Percentiles rank a stretch among this genome's conserved stretches.
phyloP scores from a whole-genome alignment of 2,113 vertebrate species.

The Taxidea taxus region DNA sequence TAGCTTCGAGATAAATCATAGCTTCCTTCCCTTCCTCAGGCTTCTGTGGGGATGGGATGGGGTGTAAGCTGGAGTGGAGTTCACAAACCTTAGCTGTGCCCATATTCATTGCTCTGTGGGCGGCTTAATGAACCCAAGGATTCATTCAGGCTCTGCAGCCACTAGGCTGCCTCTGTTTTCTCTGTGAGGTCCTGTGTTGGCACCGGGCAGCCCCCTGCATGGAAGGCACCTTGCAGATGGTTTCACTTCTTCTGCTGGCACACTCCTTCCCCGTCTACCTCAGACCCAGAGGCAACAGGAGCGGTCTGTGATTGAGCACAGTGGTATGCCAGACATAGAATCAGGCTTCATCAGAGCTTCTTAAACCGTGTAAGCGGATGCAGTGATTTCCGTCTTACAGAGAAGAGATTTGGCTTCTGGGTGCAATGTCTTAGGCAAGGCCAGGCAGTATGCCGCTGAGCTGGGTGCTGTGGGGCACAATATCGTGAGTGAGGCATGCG shows the following conservation, averaged over 20 bases:
- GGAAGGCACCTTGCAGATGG: neutral
- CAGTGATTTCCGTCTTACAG: neutral
- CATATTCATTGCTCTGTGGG: neutral
- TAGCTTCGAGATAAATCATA: neutral
- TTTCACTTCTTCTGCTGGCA: neutral
- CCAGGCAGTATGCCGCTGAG: neutral
- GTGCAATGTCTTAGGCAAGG: neutral
- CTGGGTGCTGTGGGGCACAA: neutral
- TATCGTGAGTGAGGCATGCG: accelerated
- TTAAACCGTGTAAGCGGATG: neutral
- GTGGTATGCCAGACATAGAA: neutral
- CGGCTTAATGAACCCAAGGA: neutral
- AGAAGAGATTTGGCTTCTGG: neutral
- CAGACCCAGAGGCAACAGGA: neutral
- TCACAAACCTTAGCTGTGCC: neutral
- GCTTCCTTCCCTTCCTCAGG: neutral
- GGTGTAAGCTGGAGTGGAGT: neutral
- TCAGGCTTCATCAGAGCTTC: neutral
- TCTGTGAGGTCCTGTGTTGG: neutral
- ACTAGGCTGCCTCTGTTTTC: neutral
- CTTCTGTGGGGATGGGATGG: neutral
- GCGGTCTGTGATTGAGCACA: neutral
- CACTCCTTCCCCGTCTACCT: neutral
- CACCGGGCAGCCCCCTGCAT: neutral
- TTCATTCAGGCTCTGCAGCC: neutral